These are phyloP conservation scores for Halictus ligatus DNA, from an alignment of 2,888 invertebrate genomes.

Conservation along the genomic window DNA sequence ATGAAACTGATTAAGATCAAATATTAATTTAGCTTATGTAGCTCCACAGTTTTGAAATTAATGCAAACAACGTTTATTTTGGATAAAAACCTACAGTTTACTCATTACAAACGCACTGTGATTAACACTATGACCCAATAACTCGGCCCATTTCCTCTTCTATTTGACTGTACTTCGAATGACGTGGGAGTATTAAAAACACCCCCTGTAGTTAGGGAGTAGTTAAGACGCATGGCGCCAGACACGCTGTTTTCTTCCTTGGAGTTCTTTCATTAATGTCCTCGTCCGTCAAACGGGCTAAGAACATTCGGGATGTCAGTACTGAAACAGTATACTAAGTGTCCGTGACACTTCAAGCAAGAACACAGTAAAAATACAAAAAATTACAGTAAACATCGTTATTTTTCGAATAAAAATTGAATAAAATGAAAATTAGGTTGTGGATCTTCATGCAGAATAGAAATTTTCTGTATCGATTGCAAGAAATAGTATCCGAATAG, in stretches of 20 bases:
- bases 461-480: no score
- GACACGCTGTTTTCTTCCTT: conserved; percentile 4
- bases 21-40: no score
- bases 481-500: no score
- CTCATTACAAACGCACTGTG: no score
- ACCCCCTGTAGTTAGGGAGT: conserved; percentile 35
- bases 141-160: not conserved
- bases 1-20: no score
- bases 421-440: not conserved
- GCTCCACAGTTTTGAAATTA: no score
- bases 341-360: no score
- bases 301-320: not conserved
- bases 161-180: not conserved
- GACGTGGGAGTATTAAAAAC: conserved; percentile 35
- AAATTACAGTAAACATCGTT: not conserved
- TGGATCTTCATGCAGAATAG: no score
- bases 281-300: no score
- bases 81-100: no score
- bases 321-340: not conserved
- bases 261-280: not conserved
- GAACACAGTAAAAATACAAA: not conserved
- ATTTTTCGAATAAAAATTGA: not conserved
- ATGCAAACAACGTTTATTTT: no score
- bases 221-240: conserved; percentile 40
- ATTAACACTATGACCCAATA: not conserved